Evolutionary conservation across 2,888 invertebrate genomes (phyloP).

Genomic region (Helleia helle): DNA sequence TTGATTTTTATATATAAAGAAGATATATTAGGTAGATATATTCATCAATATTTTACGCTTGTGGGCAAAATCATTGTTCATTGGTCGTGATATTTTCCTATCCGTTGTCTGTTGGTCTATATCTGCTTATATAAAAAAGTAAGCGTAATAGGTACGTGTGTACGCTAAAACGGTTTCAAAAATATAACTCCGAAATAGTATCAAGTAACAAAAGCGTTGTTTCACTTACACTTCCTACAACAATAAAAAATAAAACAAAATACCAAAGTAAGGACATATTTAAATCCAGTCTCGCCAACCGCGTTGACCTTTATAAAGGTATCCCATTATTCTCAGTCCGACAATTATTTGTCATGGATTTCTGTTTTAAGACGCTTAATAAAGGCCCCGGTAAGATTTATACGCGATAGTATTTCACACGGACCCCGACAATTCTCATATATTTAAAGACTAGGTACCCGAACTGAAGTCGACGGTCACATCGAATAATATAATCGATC

Average conservation of each 20-base stretch:
- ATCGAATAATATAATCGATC: constrained; percentile 26
- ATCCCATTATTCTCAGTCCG: constrained; percentile 26
- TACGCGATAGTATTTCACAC: constrained; percentile 13
- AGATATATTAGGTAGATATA: too few species aligned
- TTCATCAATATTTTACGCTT: too few species aligned
- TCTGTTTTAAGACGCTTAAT: constrained; percentile 15
- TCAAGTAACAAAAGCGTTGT: neutral
- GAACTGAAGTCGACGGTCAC: constrained; percentile 2
- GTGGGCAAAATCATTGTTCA: too few species aligned
- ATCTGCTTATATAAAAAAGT: too few species aligned
- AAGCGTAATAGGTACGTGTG: too few species aligned
- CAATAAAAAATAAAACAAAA: constrained; percentile 2
- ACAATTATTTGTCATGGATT: constrained; percentile 28
- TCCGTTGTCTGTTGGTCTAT: too few species aligned
- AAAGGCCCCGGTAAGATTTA: constrained; percentile 13
- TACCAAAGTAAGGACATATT: constrained; percentile 6
- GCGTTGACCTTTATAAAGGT: constrained; percentile 36
- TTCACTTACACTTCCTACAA: constrained; percentile 2
- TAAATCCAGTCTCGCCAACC: constrained; percentile 19
- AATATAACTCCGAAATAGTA: neutral
- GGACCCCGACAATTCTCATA: constrained; percentile 1
- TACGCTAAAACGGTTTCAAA: too few species aligned
- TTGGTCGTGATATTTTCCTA: too few species aligned
- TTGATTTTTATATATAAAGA: too few species aligned
- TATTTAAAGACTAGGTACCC: constrained; percentile 4